These are phyloP conservation scores for Azorinus chamasolen DNA, from an alignment of 2,888 invertebrate genomes.

Conservation along the genomic window DNA sequence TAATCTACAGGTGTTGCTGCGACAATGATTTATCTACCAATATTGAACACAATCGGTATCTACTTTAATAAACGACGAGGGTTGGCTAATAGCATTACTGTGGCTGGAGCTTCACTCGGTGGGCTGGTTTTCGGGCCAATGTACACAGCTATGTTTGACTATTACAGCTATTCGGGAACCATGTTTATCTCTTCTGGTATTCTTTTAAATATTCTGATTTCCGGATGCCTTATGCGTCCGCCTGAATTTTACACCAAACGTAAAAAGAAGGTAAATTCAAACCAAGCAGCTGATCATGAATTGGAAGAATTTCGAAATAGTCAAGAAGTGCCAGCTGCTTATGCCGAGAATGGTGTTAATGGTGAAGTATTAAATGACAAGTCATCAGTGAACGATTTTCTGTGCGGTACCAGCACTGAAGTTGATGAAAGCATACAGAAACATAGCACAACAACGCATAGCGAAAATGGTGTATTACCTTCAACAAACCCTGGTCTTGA, in stretches of 20 bases:
- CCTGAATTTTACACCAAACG: constrained; percentile 17
- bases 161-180: constrained; percentile 37
- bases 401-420: too few species aligned
- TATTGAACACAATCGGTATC: constrained; percentile 10
- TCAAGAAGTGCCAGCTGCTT: too few species aligned
- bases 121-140: constrained; percentile 40
- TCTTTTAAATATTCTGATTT: constrained; percentile 21
- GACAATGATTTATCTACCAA: constrained; percentile 21
- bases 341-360: too few species aligned
- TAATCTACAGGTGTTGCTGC: constrained; percentile 30
- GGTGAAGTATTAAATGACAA: too few species aligned
- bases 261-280: too few species aligned
- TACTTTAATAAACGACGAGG: constrained; percentile 32
- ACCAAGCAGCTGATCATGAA: too few species aligned
- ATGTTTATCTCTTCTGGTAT: constrained; percentile 35
- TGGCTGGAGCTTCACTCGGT: constrained; percentile 34
- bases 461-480: too few species aligned
- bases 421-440: too few species aligned
- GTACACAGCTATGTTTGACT: constrained; percentile 29
- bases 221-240: constrained; percentile 30
- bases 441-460: too few species aligned
- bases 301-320: too few species aligned
- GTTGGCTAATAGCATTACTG: constrained; percentile 35
- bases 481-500: too few species aligned
- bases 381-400: too few species aligned